Evolutionary conservation across 2,888 invertebrate species (phyloP), one percentile per base, ranked within the genome.

Genomic region (Meteorus cinctellus): DNA sequence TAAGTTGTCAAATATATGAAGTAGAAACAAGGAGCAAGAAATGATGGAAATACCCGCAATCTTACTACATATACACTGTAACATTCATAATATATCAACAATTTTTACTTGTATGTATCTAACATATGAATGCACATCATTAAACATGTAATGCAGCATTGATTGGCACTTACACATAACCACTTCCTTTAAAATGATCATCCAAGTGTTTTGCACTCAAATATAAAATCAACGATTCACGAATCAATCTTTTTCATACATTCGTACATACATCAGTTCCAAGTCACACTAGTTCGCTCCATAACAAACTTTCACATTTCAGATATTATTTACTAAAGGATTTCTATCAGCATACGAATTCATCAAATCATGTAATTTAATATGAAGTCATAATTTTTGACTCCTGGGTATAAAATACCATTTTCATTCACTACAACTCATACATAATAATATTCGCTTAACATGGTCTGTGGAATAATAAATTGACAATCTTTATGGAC

Each of bases 41-140:
- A 63, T 77, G 73, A 67, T 73, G 69, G 76, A 71, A 76, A 78
- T 62, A 84, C 82, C 82, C 79, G 84, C 83, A 82, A 79, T 74
- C 80, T 82, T 81, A 83, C 82, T 87, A 88, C 88, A 88, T 86
- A 89, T 87, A 88, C 88, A 89, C 88, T 89, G 89, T 89, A 89
- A 89, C 88, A 89, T 87, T 83, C 84, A 84, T 85, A 87, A 87
- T 87, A 88, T 89, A 85, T 88, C 86, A 87, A 86, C 86, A 87
- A 86, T 87, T 87, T 87, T 85, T 88, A 89, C 89, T 87, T 89
- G 88, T 88, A 88, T 87, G 89, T 88, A 88, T 55, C 87, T 87
- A 84, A 89, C 86, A 89, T 89, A 87, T 89, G 85, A 83, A 87
- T 83, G 87, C 89, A 89, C 89, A 88, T 89, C 88, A 89, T 89